These are phyloP conservation scores for Harpalus rufipes DNA, from an alignment of 2,888 invertebrate species.

Conservation along the genomic window DNA sequence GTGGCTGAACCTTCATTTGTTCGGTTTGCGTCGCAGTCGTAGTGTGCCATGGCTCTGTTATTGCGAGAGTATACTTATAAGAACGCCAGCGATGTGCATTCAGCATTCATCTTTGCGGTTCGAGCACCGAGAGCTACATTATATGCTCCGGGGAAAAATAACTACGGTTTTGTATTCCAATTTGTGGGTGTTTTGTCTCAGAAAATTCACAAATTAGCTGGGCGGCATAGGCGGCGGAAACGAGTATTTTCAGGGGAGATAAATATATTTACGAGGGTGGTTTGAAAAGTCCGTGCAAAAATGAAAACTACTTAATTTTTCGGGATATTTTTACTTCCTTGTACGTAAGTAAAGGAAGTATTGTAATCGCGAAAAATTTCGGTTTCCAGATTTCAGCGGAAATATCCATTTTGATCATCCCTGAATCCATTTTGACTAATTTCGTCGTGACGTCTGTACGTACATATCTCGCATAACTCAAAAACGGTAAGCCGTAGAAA, in stretches of 20 bases:
- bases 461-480: no score
- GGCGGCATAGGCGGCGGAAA: background rate
- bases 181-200: conserved; percentile 60
- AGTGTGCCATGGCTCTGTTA: background rate
- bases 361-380: no score
- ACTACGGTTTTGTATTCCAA: conserved; percentile 52
- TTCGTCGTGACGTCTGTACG: no score
- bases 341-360: no score
- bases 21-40: background rate
- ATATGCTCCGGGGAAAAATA: conserved; percentile 12
- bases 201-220: conserved; percentile 59
- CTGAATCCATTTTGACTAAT: no score
- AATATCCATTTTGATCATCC: no score
- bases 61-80: background rate
- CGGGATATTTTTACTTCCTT: no score
- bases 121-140: background rate
- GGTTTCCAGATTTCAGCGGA: no score
- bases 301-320: no score
- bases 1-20: background rate
- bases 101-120: conserved; percentile 12
- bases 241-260: background rate
- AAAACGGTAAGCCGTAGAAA: no score
- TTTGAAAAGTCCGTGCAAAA: no score
- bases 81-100: background rate
- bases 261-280: no score